Evolutionary conservation across 2,888 invertebrate genomes (phyloP).

Genomic region (Lochmaea crataegi): DNA sequence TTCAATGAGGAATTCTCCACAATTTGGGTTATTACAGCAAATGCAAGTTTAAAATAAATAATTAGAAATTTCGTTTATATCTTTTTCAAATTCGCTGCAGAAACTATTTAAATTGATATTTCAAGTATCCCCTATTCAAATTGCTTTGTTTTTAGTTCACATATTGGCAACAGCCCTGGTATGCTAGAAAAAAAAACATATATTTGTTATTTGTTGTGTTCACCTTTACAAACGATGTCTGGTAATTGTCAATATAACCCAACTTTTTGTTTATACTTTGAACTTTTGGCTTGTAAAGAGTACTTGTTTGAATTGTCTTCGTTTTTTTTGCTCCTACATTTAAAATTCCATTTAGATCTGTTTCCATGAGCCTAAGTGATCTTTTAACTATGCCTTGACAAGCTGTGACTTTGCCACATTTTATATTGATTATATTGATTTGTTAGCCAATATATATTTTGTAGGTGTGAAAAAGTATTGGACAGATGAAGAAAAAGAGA

Average conservation of each 20-base stretch:
- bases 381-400: background rate
- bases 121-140: conserved; percentile 6
- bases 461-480: conserved; percentile 20
- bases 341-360: background rate
- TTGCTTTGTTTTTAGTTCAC: conserved; percentile 16
- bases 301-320: background rate
- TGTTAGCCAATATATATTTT: conserved; percentile 4
- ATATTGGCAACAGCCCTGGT: conserved; percentile 14
- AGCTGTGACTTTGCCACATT: background rate
- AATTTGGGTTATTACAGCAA: conserved; percentile 6
- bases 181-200: background rate
- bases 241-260: background rate
- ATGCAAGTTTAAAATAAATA: conserved; percentile 1
- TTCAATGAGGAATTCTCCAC: conserved; percentile 10
- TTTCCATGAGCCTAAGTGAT: background rate
- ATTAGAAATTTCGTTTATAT: conserved; percentile 4
- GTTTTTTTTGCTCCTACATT: background rate
- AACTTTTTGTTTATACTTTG: background rate
- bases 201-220: background rate
- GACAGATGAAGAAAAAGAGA: conserved; percentile 15
- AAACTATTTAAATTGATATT: conserved; percentile 9
- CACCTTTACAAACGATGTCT: background rate
- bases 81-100: conserved; percentile 3
- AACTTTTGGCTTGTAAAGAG: background rate
- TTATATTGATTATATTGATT: background rate